Base-by-base conservation (phyloP, 2,113 vertebrate species). In the Charadrius vociferus region DNA sequence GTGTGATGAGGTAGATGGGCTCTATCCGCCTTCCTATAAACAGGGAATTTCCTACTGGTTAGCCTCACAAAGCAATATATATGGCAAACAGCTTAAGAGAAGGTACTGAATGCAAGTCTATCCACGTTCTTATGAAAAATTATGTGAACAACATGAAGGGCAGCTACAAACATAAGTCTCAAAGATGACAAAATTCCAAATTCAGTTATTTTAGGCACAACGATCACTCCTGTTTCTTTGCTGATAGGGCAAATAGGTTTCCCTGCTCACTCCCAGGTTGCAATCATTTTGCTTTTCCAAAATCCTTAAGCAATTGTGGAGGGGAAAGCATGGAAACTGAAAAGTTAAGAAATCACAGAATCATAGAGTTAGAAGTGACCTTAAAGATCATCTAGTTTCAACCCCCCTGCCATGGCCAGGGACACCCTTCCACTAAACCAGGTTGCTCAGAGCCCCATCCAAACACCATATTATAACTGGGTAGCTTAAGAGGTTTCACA, bases 41-140 rank as follows among this genome's bases (percentile, higher is more conserved):
- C 0, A 3, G 3, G 4, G 2, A 65, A 58, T 62, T 86, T 81
- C 62, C 50, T 14, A 32, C 47, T 79, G 47, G 14, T 52, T 89
- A 70, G 12, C 22, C 22, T 50, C 49, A 24, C 49, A 50, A 23
- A 50, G 27, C 6, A n/a, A 14, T 17, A 39, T 26, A 22, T 10
- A 36, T 2, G 4, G 9, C 14, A 70, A 71, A 56, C 6, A 70
- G 37, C n/a, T 83, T 52, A 14, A 66, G 10, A 66, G 11, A 19
- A 74, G 37, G 10, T 15, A 8, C 2, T 4, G 1, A 49, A 39
- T 49, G 19, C 10, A 47, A 45, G 22, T 8, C 26, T 41, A 12
- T 4, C 14, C 29, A 29, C 0, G 3, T 49, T n/a, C 23, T 59
- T 29, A 20, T 39, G 4, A 7, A 47, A 80, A 49, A 71, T 0